Percentiles rank a stretch among this genome's conserved stretches.
These are phyloP conservation scores for Hemicordylus capensis DNA, from an alignment of 2,113 vertebrate genomes.

Conservation along the genomic window DNA sequence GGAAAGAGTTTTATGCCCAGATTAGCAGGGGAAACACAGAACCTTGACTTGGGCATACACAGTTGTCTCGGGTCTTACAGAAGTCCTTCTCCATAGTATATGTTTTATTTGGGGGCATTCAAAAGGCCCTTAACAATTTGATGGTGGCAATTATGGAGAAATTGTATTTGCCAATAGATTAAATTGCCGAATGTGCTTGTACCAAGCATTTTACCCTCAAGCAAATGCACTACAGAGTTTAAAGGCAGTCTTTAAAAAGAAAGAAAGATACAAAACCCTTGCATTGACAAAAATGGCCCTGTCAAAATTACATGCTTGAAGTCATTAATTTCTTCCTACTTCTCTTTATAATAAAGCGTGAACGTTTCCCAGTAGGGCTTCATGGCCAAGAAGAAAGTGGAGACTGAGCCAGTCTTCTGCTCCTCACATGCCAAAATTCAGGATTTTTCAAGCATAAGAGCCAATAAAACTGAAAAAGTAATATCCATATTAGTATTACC, in stretches of 20 bases:
- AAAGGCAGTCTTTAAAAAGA: background rate
- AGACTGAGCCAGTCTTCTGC: background rate
- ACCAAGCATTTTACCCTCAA: background rate
- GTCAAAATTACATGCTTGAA: conserved; percentile 5
- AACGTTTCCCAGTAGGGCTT: background rate
- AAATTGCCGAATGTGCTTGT: background rate
- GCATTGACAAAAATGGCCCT: background rate
- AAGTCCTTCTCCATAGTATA: background rate
- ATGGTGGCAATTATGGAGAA: background rate
- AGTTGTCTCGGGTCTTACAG: fast-evolving
- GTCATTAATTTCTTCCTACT: conserved; percentile 1
- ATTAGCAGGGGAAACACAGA: background rate
- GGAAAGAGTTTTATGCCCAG: background rate
- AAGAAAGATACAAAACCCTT: background rate
- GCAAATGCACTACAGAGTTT: background rate
- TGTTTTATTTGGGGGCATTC: background rate
- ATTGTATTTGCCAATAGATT: background rate
- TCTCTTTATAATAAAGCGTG: conserved; percentile 10
- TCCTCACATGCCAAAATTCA: background rate
- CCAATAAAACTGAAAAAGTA: background rate
- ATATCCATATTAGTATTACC: background rate
- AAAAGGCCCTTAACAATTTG: background rate
- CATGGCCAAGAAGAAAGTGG: background rate
- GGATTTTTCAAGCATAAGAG: background rate
- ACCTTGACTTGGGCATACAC: background rate